Conservation (phyloP, 1,140 invertebrate genomes). For the Macrotrachela quadricornifera region DNA sequence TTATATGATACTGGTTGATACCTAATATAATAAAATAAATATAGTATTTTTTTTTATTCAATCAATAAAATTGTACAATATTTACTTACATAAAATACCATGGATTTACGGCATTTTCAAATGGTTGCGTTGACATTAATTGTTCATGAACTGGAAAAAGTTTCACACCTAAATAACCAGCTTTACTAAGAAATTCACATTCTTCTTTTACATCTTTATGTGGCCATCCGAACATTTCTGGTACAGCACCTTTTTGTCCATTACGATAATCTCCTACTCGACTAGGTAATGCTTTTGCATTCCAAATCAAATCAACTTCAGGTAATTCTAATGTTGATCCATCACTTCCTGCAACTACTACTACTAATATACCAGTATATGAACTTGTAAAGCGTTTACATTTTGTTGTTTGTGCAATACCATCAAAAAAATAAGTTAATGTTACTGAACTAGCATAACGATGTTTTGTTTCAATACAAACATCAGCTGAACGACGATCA, state of each 20-base stretch:
- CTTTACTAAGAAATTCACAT: slow-evolving; percentile 7
- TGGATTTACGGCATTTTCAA: slow-evolving; percentile 1
- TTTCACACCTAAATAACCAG: slow-evolving; percentile 9
- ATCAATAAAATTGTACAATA: no score
- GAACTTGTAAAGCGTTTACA: not conserved
- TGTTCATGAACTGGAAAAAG: slow-evolving; percentile 9
- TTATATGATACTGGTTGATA: no score
- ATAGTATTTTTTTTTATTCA: no score
- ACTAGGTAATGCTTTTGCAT: not conserved
- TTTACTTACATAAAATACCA: no score
- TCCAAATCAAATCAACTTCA: slow-evolving; percentile 4
- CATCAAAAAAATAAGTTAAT: slow-evolving; percentile 2
- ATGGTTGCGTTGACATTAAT: slow-evolving; percentile 8
- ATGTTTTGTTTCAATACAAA: slow-evolving; percentile 4
- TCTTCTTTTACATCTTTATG: slow-evolving; percentile 8
- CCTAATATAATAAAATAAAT: no score
- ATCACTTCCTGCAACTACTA: slow-evolving; percentile 1
- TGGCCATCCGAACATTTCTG: slow-evolving; percentile 8
- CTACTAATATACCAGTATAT: not conserved
- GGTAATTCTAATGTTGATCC: slow-evolving; percentile 1
- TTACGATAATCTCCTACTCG: slow-evolving; percentile 4
- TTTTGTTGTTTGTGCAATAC: not conserved
- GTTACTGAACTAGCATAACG: not conserved
- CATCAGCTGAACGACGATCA: slow-evolving; percentile 1
- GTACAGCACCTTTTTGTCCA: slow-evolving; percentile 8